Percentiles rank a stretch among this genome's conserved stretches.
Conservation (phyloP, 2,797 vertebrate genomes). For the Acestrorhynchus altus region DNA sequence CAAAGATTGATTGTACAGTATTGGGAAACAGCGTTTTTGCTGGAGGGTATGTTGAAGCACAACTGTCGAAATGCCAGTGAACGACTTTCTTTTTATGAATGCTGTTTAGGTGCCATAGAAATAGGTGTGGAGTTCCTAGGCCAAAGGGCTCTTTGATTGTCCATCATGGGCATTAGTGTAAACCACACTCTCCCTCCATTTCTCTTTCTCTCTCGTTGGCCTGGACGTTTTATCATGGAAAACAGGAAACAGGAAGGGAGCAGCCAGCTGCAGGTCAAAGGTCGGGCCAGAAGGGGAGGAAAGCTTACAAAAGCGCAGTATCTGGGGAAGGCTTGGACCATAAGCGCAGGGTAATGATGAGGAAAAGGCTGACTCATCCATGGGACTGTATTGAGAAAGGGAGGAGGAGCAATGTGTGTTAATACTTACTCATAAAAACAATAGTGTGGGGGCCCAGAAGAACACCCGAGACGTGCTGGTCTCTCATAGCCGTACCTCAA, state of each 20-base stretch:
- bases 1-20: neutral
- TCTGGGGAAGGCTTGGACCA: constrained; percentile 59
- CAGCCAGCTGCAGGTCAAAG: constrained; percentile 78
- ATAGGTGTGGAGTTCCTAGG: constrained; percentile 22
- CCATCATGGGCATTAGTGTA: neutral
- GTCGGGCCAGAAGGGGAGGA: constrained; percentile 70
- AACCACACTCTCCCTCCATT: neutral
- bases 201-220: constrained; percentile 29
- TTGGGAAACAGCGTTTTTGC: constrained; percentile 26
- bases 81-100: neutral
- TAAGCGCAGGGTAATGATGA: constrained; percentile 51
- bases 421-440: constrained; percentile 6
- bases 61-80: neutral
- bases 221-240: constrained; percentile 72
- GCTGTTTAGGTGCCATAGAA: neutral
- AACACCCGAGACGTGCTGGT: neutral
- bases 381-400: constrained; percentile 23
- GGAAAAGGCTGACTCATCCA: constrained; percentile 15
- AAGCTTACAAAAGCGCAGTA: constrained; percentile 64
- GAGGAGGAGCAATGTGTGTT: constrained; percentile 28
- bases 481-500: neutral
- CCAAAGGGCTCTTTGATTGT: constrained; percentile 41
- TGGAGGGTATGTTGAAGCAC: constrained; percentile 28
- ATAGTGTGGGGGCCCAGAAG: neutral
- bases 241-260: constrained; percentile 83